Base-by-base conservation (phyloP, 2,888 invertebrate species). In the Plebejus argus region DNA sequence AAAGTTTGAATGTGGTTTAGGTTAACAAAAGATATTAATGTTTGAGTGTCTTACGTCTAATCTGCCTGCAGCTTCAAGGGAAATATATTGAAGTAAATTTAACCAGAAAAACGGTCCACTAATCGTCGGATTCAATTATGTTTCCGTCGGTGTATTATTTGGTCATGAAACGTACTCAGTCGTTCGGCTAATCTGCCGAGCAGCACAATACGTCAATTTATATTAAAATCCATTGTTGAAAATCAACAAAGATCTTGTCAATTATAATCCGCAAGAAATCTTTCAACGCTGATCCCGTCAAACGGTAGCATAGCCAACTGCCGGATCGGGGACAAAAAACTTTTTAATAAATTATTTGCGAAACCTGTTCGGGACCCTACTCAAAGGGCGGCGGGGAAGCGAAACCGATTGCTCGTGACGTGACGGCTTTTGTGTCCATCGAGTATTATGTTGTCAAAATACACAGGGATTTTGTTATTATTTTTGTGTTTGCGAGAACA, bases 381-480 rank as follows among this genome's bases (percentile, higher is more conserved):
- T 91, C 90, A 90, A 91, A 90, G 88, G 89, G 90, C 90, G 89
- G 89, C 86, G 88, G 87, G 90, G 89, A 92, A 91, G 88, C 90
- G 91, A 92, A 91, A 90, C 92, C 92, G 92, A 93, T 93, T 91
- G 91, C 88, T 90, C 89, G 91, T 92, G 93, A 93, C 93, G 89
- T 91, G 91, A 89, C 89, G 88, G 87, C 90, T 88, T 92, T 93
- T 93, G 93, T 93, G 90, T 90, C 90, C 89, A 87, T 88, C 87
- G 88, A 91, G 93, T 92, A 93, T 93, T 94, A 93, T 91, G 93
- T 91, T 93, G 93, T 94, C 94, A 94, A 94, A 94, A 94, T 93
- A 94, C 92, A 92, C 89, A 88, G 90, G 89, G 92, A 93, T 93
- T 93, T 92, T 90, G 92, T 93, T 93, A 93, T 93, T 94, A 93